Evolutionary conservation across 2,113 vertebrate species (phyloP).

Genomic region (Cyprinodon brontotheroides): DNA sequence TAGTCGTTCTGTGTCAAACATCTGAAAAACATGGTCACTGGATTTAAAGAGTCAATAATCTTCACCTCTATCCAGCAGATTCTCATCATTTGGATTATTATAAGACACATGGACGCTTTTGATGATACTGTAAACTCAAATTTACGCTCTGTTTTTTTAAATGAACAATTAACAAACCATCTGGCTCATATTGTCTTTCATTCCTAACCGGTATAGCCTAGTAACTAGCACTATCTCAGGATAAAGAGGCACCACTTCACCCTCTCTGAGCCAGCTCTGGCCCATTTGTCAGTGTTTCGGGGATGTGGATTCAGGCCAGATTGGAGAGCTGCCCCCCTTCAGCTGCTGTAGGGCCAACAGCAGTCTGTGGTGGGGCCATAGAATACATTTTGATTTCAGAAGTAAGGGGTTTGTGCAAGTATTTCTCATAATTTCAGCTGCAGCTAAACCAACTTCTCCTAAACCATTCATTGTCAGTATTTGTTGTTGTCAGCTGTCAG

Average conservation of each 20-base stretch:
- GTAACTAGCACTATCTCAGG: background rate
- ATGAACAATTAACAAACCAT: background rate
- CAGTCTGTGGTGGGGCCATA: too few relatives aligned
- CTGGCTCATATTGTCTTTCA: background rate
- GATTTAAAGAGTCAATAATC: background rate
- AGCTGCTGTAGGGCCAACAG: background rate
- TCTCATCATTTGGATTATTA: background rate
- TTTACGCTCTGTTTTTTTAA: background rate
- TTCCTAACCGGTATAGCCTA: background rate
- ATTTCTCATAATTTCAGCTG: background rate
- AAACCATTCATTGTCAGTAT: too few relatives aligned
- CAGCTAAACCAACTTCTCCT: background rate
- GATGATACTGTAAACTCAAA: background rate
- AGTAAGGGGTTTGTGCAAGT: too few relatives aligned
- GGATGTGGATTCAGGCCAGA: background rate
- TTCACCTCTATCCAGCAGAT: background rate
- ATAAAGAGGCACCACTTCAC: background rate
- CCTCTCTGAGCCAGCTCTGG: background rate
- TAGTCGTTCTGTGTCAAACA: slow-evolving; percentile 8
- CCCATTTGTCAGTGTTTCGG: background rate
- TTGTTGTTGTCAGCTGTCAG: too few relatives aligned
- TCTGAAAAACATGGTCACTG: background rate
- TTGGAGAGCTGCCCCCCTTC: background rate
- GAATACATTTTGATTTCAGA: too few relatives aligned
- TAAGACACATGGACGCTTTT: background rate